Percentiles rank a stretch among this genome's conserved stretches.
These are phyloP conservation scores for Natator depressus DNA, from an alignment of 2,113 vertebrate species.

Conservation along the genomic window DNA sequence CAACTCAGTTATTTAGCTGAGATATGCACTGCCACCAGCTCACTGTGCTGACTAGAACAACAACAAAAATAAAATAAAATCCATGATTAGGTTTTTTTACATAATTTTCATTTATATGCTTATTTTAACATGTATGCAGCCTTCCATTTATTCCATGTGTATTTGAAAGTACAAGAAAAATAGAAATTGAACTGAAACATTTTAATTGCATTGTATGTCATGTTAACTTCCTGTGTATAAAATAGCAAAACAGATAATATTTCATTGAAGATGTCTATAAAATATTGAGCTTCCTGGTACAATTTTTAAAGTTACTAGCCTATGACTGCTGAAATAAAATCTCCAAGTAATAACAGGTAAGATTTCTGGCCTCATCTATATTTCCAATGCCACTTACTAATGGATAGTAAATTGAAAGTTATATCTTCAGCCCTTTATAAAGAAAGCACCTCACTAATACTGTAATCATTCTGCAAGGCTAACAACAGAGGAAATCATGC, in stretches of 20 bases:
- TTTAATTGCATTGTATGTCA: slow-evolving; percentile 67
- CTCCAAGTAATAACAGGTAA: slow-evolving; percentile 73
- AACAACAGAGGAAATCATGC: slow-evolving; percentile 86
- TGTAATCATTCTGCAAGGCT: slow-evolving; percentile 83
- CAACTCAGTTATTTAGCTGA: not conserved
- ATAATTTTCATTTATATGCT: slow-evolving; percentile 2
- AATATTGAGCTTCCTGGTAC: slow-evolving; percentile 75
- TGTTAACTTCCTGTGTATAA: slow-evolving; percentile 66
- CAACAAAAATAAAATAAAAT: not conserved
- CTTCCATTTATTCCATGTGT: not conserved
- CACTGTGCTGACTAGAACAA: not conserved
- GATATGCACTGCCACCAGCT: not conserved
- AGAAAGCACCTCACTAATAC: slow-evolving; percentile 83
- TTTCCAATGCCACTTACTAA: slow-evolving; percentile 78
- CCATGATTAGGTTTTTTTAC: not conserved
- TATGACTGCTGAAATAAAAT: slow-evolving; percentile 73
- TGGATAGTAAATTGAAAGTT: slow-evolving; percentile 81
- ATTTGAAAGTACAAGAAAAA: slow-evolving; percentile 48
- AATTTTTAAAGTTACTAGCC: slow-evolving; percentile 57
- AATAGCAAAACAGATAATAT: slow-evolving; percentile 75
- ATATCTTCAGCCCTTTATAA: slow-evolving; percentile 78
- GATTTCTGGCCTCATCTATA: slow-evolving; percentile 73
- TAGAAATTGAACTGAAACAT: slow-evolving; percentile 42
- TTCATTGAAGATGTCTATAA: slow-evolving; percentile 74
- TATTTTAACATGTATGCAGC: slow-evolving; percentile 16